Conservation (phyloP, 64 coral and sea anemone species). For the Anthopleura sola region DNA sequence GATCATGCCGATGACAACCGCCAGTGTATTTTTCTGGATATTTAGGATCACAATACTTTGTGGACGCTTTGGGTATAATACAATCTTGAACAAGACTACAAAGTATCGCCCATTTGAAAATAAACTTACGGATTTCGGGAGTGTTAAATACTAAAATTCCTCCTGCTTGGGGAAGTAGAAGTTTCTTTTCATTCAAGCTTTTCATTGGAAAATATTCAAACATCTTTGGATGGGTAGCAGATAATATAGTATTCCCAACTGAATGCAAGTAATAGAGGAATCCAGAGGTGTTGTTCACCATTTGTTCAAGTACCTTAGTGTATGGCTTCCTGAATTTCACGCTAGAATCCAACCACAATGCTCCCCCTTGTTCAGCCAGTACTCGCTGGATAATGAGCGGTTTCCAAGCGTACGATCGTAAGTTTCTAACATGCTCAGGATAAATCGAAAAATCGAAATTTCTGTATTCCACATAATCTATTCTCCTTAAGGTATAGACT, state of each 20-base stretch:
- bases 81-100: constrained; percentile 42
- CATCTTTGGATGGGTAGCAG: constrained; percentile 34
- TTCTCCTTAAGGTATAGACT: background rate
- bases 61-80: constrained; percentile 38
- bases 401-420: constrained; percentile 62
- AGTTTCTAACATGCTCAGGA: constrained; percentile 38
- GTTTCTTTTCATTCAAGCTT: background rate
- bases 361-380: constrained; percentile 44
- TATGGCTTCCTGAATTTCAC: constrained; percentile 7
- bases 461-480: constrained; percentile 37
- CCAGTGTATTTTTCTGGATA: constrained; percentile 7
- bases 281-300: constrained; percentile 18
- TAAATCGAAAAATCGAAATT: constrained; percentile 52
- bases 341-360: constrained; percentile 44
- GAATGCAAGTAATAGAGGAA: constrained; percentile 24
- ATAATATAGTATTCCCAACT: constrained; percentile 1
- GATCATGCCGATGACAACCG: constrained; percentile 60
- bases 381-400: constrained; percentile 31
- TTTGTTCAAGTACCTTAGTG: constrained; percentile 8
- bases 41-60: background rate
- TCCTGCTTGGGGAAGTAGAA: background rate
- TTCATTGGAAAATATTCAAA: constrained; percentile 56
- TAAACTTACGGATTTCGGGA: background rate
- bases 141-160: constrained; percentile 59
- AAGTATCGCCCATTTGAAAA: constrained; percentile 50